Conservation (phyloP, 2,113 vertebrate species). For the Naja naja region DNA sequence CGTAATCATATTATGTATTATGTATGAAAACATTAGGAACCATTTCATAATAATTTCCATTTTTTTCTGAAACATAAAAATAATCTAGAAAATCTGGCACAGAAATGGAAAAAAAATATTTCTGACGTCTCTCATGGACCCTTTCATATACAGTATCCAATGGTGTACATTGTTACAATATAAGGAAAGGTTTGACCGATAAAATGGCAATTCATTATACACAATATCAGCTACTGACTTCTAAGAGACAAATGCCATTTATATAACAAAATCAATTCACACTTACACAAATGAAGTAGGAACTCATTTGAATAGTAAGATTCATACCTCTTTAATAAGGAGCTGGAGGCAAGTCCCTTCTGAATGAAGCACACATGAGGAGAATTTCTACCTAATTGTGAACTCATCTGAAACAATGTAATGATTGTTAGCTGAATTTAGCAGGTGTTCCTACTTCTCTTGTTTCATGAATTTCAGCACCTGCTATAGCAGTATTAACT, state of each 20-base stretch:
- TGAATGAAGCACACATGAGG: too few relatives aligned
- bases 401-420: neutral
- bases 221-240: neutral
- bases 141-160: neutral
- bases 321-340: neutral
- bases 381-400: neutral
- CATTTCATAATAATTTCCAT: neutral
- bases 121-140: neutral
- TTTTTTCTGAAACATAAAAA: neutral
- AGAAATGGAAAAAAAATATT: neutral
- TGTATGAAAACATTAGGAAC: neutral
- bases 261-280: neutral
- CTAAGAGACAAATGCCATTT: neutral
- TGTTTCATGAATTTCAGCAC: neutral
- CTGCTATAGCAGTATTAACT: neutral
- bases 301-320: neutral
- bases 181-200: neutral
- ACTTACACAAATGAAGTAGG: neutral
- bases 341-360: neutral
- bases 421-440: neutral
- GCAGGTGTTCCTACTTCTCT: neutral
- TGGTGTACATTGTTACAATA: slow-evolving; percentile 41
- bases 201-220: neutral
- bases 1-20: neutral
- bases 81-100: neutral